phyloP scores from a whole-genome alignment of 2,888 invertebrate genomes.

The Hydriomena furcata region DNA sequence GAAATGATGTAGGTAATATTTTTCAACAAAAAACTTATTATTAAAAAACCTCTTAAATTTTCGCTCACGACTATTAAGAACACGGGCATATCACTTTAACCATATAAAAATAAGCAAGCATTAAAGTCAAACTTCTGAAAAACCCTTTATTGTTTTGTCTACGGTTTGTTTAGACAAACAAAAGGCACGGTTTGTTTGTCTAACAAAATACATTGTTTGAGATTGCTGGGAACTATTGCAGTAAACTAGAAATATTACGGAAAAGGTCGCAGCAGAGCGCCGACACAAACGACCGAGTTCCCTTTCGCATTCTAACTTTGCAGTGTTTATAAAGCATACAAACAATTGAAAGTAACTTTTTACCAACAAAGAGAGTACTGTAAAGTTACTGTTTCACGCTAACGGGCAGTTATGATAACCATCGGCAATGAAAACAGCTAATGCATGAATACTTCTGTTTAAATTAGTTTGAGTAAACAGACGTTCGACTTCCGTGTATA shows the following conservation, averaged over 20 bases:
- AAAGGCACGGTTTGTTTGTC: slow-evolving; percentile 17
- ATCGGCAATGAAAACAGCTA: no score
- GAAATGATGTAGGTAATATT: no score
- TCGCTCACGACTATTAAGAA: no score
- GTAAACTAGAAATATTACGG: slow-evolving; percentile 36
- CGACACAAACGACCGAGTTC: slow-evolving; percentile 32
- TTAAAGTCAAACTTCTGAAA: no score
- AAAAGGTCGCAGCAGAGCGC: slow-evolving; percentile 28
- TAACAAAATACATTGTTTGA: slow-evolving; percentile 28
- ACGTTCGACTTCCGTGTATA: no score
- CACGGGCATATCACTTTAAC: no score
- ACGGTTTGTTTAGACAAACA: slow-evolving; percentile 4
- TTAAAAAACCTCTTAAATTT: no score
- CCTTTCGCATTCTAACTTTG: slow-evolving; percentile 31
- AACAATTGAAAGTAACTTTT: slow-evolving; percentile 23
- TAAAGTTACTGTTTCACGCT: background rate
- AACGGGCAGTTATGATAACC: background rate
- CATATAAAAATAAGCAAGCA: no score
- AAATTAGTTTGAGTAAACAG: no score
- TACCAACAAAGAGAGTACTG: slow-evolving; percentile 14
- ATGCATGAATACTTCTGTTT: no score
- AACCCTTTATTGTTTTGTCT: background rate
- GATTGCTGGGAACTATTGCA: slow-evolving; percentile 23
- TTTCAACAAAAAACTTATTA: no score
- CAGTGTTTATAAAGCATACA: slow-evolving; percentile 27